phyloP scores from a whole-genome alignment of 1,140 invertebrate genomes.

The Aphelinus atriplicis region DNA sequence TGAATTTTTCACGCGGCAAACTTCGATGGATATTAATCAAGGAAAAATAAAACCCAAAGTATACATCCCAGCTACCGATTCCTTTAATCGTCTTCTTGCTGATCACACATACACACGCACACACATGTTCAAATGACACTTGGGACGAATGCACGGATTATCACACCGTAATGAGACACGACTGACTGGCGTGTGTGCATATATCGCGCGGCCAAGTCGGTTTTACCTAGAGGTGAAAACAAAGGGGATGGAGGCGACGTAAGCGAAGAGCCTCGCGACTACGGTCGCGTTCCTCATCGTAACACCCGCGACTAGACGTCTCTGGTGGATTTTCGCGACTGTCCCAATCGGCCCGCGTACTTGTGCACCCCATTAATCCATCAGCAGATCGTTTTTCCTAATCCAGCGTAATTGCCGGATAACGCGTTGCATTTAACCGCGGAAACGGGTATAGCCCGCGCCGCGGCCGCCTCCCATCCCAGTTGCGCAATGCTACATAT shows the following conservation, averaged over 20 bases:
- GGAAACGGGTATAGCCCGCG: background rate
- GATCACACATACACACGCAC: too few species aligned
- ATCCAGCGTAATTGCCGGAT: slow-evolving; percentile 52
- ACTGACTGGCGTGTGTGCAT: too few species aligned
- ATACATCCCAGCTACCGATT: too few species aligned
- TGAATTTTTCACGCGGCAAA: too few species aligned
- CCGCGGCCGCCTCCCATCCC: background rate
- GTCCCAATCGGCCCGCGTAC: background rate
- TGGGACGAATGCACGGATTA: too few species aligned
- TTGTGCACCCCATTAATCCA: slow-evolving; percentile 46
- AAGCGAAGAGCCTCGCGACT: slow-evolving; percentile 44
- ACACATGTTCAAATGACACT: too few species aligned
- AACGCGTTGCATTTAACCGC: slow-evolving; percentile 12
- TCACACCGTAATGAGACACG: too few species aligned
- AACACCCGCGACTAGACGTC: slow-evolving; percentile 41
- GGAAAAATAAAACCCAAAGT: too few species aligned
- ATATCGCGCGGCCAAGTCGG: too few species aligned
- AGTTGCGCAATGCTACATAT: too few species aligned
- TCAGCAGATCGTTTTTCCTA: slow-evolving; percentile 49
- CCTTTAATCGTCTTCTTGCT: too few species aligned
- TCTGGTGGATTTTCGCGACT: slow-evolving; percentile 20
- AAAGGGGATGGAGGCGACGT: slow-evolving; percentile 37
- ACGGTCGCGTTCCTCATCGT: slow-evolving; percentile 50
- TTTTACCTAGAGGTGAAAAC: slow-evolving; percentile 17
- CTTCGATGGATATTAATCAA: too few species aligned